Evolutionary conservation across 2,797 vertebrate species (phyloP), one percentile per base, ranked within the genome.

Genomic region (Valencia hispanica): DNA sequence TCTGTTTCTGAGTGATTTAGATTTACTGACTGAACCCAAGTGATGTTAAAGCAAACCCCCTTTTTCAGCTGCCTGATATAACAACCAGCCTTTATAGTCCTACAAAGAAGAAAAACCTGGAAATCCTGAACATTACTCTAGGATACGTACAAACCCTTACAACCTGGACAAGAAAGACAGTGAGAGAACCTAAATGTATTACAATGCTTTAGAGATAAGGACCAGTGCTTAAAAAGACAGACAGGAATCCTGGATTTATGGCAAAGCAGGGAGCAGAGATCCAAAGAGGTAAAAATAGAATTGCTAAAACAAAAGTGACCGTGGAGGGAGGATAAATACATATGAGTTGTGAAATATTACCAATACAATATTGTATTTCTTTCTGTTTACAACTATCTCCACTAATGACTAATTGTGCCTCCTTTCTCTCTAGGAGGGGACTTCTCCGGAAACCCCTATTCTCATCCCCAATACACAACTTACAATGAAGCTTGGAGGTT

Each of bases 401-500:
- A 45, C 50, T 79, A 61, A 91, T 63, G 43, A 69, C 83, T 73
- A 25, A 71, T 72, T 80, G 61, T 86, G 76, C 81, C 70, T 81
- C 84, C 91, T 86, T 92, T 85, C 75, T 92, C 20, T 76, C 2
- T 27, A 99, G 98, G 98, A 94, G 99, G 98, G 75, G 98, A 99
- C 93, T 99, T 99, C 96, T 99, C 98, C 79, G 98, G 98, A 94
- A 99, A 99, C 90, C 98, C 98, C 72, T 99, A 99, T 93, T 99
- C 97, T 92, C 98, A 99, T 93, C 98, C 98, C 90, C 98, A 99
- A 86, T 99, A 99, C 94, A 98, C 98, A 55, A 97, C 98, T 82
- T 99, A 99, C 96, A 99, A 99, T 0, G 98, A 99, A 95, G 98
- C 98, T 88, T 99, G 98, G 98, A 95, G 98, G 95, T 98, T 99